These are phyloP conservation scores for Sminthurides bifidus DNA, from an alignment of 1,140 invertebrate species.

Conservation along the genomic window DNA sequence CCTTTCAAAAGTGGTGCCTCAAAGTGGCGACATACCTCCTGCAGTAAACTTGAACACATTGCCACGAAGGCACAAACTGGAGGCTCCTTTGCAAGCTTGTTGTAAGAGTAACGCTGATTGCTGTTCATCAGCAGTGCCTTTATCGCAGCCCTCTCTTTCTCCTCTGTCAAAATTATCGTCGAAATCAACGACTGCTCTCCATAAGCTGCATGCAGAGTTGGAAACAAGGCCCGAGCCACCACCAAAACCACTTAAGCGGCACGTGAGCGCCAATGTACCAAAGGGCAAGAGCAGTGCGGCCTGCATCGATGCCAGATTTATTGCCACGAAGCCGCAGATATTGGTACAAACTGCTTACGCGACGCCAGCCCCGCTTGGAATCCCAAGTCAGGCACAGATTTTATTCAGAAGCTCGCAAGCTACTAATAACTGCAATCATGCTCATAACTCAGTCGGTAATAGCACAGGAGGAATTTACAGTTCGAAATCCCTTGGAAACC, in stretches of 20 bases:
- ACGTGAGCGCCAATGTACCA: background rate
- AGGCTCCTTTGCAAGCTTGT: no score
- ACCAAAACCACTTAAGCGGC: conserved; percentile 22
- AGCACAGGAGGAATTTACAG: no score
- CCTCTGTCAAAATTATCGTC: conserved; percentile 14
- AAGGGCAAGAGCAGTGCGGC: conserved; percentile 14
- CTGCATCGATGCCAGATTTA: conserved; percentile 36
- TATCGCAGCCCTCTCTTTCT: no score
- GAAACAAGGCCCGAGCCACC: conserved; percentile 22
- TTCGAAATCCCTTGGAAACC: background rate
- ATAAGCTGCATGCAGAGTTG: background rate
- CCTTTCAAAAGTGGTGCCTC: no score
- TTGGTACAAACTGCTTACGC: conserved; percentile 35
- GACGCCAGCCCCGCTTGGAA: conserved; percentile 32
- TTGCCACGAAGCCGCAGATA: conserved; percentile 34
- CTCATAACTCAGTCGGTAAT: no score
- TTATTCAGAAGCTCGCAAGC: conserved; percentile 26
- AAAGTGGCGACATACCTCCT: no score
- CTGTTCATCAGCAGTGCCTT: no score
- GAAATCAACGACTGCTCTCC: conserved; percentile 28
- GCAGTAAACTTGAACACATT: background rate
- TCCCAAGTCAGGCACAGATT: conserved; percentile 32
- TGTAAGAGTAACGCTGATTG: no score
- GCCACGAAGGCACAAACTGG: conserved; percentile 1
- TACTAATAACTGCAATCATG: no score